Percentiles rank a stretch among this genome's conserved stretches.
These are phyloP conservation scores for Eurosta solidaginis DNA, from an alignment of 1,140 invertebrate species.

Conservation along the genomic window DNA sequence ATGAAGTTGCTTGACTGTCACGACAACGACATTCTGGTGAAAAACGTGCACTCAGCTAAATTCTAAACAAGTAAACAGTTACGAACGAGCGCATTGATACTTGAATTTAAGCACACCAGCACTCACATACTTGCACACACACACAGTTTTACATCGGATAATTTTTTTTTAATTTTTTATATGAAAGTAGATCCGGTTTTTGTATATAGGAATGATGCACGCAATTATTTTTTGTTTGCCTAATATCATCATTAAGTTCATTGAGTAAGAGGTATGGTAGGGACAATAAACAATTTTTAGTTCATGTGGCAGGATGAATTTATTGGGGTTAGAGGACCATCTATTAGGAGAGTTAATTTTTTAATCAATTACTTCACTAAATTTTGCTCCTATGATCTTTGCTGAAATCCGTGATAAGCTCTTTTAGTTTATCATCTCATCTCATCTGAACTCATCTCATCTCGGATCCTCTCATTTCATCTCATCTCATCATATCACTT, in stretches of 20 bases:
- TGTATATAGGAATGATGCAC: neutral
- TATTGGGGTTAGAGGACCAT: too few relatives aligned
- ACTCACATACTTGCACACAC: neutral
- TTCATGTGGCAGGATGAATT: too few relatives aligned
- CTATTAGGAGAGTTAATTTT: too few relatives aligned
- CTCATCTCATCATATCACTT: too few relatives aligned
- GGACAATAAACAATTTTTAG: too few relatives aligned
- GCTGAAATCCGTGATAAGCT: too few relatives aligned
- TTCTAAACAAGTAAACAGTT: neutral
- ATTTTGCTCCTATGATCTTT: too few relatives aligned
- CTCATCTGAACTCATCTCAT: too few relatives aligned
- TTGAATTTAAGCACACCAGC: neutral
- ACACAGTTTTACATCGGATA: neutral
- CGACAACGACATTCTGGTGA: neutral
- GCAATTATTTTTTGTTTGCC: constrained; percentile 21
- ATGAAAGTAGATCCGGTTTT: neutral
- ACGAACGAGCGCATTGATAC: neutral
- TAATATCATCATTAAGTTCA: constrained; percentile 20
- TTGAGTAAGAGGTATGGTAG: too few relatives aligned
- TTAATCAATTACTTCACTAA: too few relatives aligned
- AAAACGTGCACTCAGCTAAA: neutral
- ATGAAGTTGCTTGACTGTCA: constrained; percentile 30
- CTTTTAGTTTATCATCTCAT: too few relatives aligned
- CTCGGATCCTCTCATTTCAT: too few relatives aligned
- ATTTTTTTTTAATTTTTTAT: neutral